Conservation (phyloP, 2,888 invertebrate species). For the Cryptocephalus primarius region DNA sequence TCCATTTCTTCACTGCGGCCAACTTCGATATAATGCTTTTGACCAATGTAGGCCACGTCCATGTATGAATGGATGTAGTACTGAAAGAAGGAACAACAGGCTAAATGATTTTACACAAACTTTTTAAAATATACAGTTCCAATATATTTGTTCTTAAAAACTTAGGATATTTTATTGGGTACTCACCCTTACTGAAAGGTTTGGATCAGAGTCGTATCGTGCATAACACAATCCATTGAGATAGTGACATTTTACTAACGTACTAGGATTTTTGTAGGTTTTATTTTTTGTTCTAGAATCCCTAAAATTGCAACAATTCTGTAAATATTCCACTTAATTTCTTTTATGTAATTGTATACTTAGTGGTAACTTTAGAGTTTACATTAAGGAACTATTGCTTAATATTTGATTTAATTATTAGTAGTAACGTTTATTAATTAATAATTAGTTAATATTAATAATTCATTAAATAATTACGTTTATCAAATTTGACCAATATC, state of each 20-base stretch:
- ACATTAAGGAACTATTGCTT: too few species aligned
- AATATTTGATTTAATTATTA: too few species aligned
- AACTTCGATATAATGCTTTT: slow-evolving; percentile 23
- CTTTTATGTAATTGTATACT: too few species aligned
- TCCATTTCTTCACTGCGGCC: slow-evolving; percentile 36
- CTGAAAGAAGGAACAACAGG: too few species aligned
- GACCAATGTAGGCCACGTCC: slow-evolving; percentile 43
- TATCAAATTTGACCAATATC: too few species aligned
- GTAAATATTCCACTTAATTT: background rate
- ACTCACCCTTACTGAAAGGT: slow-evolving; percentile 27
- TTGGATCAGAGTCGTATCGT: slow-evolving; percentile 36
- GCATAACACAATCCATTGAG: slow-evolving; percentile 39
- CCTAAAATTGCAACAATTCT: background rate
- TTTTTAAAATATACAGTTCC: too few species aligned
- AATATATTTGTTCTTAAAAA: background rate
- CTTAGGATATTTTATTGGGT: background rate
- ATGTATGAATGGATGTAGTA: slow-evolving; percentile 50
- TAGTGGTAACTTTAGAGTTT: too few species aligned
- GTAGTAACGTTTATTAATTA: too few species aligned
- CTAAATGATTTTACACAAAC: too few species aligned
- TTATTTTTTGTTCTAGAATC: background rate
- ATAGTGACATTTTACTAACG: slow-evolving; percentile 30
- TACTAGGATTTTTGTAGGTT: background rate
- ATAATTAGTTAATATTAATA: background rate
- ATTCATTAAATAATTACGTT: too few species aligned